Percentiles rank a stretch among this genome's conserved stretches.
phyloP scores from a whole-genome alignment of 2,888 invertebrate genomes.

The Agrochola lota region DNA sequence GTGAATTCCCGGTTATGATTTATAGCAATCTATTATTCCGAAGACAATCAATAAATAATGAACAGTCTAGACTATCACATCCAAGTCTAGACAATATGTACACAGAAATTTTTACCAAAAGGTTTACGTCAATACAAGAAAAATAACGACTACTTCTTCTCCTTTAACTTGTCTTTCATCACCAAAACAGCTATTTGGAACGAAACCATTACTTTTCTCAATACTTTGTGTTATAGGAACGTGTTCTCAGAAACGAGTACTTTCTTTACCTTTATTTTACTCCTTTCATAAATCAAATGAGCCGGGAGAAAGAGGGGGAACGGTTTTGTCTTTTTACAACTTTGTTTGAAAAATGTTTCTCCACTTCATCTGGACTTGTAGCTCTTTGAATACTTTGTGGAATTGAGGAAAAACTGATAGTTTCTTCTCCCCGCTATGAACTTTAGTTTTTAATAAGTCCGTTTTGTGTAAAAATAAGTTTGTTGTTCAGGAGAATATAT shows the following conservation, averaged over 20 bases:
- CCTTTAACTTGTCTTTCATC: conserved; percentile 34
- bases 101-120: not conserved
- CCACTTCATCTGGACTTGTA: conserved; percentile 40
- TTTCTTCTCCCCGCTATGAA: conserved; percentile 8
- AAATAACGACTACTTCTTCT: conserved; percentile 14
- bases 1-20: too few species aligned
- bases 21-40: not conserved
- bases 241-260: conserved; percentile 48
- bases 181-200: conserved; percentile 32
- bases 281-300: conserved; percentile 66
- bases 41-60: not conserved
- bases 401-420: conserved; percentile 26
- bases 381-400: conserved; percentile 53
- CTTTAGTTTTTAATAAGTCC: conserved; percentile 22
- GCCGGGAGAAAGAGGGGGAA: conserved; percentile 41
- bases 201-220: conserved; percentile 49
- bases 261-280: conserved; percentile 54
- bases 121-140: conserved; percentile 9
- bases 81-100: not conserved
- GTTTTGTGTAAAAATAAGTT: conserved; percentile 20
- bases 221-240: conserved; percentile 44
- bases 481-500: conserved; percentile 19
- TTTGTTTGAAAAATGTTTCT: conserved; percentile 62
- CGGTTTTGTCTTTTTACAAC: conserved; percentile 59
- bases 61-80: not conserved